Conservation (phyloP, 1,140 invertebrate genomes). For the Dendroctonus ponderosae region DNA sequence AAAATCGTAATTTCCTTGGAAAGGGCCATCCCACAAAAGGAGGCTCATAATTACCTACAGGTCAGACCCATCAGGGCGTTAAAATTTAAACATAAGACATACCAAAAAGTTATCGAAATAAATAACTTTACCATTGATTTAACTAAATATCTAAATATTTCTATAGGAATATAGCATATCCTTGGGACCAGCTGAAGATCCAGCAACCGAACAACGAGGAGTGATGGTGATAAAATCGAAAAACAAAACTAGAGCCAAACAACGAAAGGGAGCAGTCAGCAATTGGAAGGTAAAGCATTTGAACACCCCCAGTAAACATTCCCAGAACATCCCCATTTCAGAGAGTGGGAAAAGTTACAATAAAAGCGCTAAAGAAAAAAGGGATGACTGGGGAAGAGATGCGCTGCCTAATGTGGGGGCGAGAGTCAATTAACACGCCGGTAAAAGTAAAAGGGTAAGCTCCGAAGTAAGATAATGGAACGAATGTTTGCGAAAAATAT, state of each 20-base stretch:
- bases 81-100: no score
- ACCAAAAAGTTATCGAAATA: no score
- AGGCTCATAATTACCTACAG: slow-evolving; percentile 86
- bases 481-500: no score
- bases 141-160: not conserved
- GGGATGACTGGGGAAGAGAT: slow-evolving; percentile 85
- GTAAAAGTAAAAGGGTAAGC: slow-evolving; percentile 58
- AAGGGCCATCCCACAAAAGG: slow-evolving; percentile 83
- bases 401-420: slow-evolving; percentile 83
- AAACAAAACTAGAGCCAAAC: slow-evolving; percentile 92
- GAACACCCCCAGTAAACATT: no score
- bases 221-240: slow-evolving; percentile 98
- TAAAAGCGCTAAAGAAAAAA: slow-evolving; percentile 76
- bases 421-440: slow-evolving; percentile 82
- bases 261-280: slow-evolving; percentile 90
- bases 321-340: slow-evolving; percentile 44
- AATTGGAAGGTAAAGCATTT: slow-evolving; percentile 89
- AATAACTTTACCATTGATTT: no score
- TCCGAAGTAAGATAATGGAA: not conserved
- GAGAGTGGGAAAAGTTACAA: slow-evolving; percentile 84
- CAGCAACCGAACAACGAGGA: slow-evolving; percentile 79
- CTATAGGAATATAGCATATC: slow-evolving; percentile 94
- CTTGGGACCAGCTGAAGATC: slow-evolving; percentile 76
- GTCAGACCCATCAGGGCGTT: slow-evolving; percentile 51
- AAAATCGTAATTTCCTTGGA: slow-evolving; percentile 97